Evolutionary conservation across 2,113 vertebrate genomes (phyloP), one percentile per base, ranked within the genome.

Genomic region (Galeopterus variegatus): DNA sequence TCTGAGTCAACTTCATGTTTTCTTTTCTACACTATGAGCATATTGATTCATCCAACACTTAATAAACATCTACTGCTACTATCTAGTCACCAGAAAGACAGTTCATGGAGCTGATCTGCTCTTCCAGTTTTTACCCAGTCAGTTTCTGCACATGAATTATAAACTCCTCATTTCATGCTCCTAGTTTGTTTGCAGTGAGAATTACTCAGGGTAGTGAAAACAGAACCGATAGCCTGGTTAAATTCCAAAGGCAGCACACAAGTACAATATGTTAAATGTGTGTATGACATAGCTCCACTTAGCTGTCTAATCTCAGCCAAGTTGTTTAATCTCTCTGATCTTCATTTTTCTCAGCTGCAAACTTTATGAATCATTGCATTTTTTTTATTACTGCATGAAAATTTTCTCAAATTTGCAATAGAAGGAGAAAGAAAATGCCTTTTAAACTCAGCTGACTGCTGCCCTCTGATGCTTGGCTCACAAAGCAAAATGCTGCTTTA

Each of bases 261-360:
- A 85, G 58, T 54, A 41, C 19, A 65, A 8, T 65, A 60, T 41
- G 58, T 92, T 87, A 65, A 89, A 56, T 87, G 21, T 69, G 17
- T 33, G 13, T 65, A n/a, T 33, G 56, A 45, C 69, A 13, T 72
- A 48, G 50, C 48, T 87, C 67, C 86, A 60, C 10, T 89, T 93
- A 19, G 45, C 24, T 70, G n/a, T 89, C 36, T 72, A 84, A 82
- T 84, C 77, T 96, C 90, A 60, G 73, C 54, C 75, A 91, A 79
- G 60, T 84, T 96, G 69, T 82, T 91, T 85, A 77, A 86, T 96
- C 90, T 94, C 50, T 24, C 94, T 88, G 90, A 95, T 87, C n/a
- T 18, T 85, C 41, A 33, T 83, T 91, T 95, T 94, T 83, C 67
- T 91, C 93, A 88, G 26, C 58, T 72, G 31, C 79, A 94, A 62